A percentile compares a stretch with the other conserved stretches of the same genome.
These are phyloP conservation scores for Mus caroli DNA, from an alignment of 2,797 vertebrate genomes.

Conservation along the genomic window DNA sequence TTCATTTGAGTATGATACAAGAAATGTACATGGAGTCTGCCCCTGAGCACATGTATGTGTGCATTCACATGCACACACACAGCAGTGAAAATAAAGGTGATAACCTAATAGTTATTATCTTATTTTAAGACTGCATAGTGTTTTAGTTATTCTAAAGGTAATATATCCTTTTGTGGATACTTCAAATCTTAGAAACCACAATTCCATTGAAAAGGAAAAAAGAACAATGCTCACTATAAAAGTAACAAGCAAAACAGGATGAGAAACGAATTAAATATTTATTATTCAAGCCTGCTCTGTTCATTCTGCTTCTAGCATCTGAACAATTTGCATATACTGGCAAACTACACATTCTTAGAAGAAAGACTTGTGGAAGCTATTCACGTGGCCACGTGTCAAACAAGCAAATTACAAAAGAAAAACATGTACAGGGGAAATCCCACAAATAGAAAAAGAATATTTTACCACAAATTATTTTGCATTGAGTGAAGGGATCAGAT, in stretches of 20 bases:
- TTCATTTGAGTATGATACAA: slow-evolving; percentile 9
- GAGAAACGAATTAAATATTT: slow-evolving; percentile 10
- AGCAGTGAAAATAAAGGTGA: background rate
- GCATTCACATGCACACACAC: background rate
- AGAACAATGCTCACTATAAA: slow-evolving; percentile 12
- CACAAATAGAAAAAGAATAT: slow-evolving; percentile 62
- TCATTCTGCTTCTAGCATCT: slow-evolving; percentile 40
- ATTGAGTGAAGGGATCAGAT: slow-evolving; percentile 45
- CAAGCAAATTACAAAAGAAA: slow-evolving; percentile 74
- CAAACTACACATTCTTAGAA: slow-evolving; percentile 58
- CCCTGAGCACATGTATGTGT: background rate
- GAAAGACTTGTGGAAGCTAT: slow-evolving; percentile 32
- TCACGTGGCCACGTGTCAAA: background rate
- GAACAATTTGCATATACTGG: slow-evolving; percentile 31
- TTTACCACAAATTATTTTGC: slow-evolving; percentile 68
- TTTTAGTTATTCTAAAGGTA: slow-evolving; percentile 36
- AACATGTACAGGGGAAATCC: slow-evolving; percentile 40
- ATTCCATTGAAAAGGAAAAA: background rate
- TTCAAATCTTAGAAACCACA: slow-evolving; percentile 21
- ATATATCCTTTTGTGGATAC: background rate
- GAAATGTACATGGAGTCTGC: background rate
- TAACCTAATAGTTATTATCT: background rate
- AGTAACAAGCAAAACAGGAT: background rate
- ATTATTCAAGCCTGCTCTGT: background rate
- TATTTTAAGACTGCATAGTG: background rate